A percentile compares a stretch with the other conserved stretches of the same genome.
Evolutionary conservation across 35 echinoderm and acorn worm species (phyloP).

Genomic region (Lytechinus variegatus): DNA sequence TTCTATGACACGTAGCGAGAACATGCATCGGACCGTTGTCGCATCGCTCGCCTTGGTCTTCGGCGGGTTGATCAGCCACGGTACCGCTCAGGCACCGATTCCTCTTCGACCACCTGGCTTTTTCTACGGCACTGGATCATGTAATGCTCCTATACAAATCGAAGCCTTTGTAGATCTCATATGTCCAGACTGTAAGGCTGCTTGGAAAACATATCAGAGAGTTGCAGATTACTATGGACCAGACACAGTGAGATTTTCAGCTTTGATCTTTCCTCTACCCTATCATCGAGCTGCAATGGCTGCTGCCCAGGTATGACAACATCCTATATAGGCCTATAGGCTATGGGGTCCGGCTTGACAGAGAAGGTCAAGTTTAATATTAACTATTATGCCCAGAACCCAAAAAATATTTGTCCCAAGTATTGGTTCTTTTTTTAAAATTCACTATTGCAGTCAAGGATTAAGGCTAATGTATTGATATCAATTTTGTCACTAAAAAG

Average conservation of each 20-base stretch:
- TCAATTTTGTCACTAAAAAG: no score
- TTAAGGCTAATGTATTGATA: no score
- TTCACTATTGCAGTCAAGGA: no score
- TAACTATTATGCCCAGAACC: no score
- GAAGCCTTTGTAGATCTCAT: conserved; percentile 49
- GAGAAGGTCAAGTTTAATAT: no score
- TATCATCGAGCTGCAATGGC: conserved; percentile 53
- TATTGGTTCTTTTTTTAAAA: no score
- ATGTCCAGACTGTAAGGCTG: conserved; percentile 34
- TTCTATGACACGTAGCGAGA: conserved; percentile 14
- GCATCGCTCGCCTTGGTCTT: conserved; percentile 27
- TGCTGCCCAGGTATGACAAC: not conserved
- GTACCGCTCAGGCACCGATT: conserved; percentile 39
- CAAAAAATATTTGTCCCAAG: no score
- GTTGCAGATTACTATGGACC: conserved; percentile 55
- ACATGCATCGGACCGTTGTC: conserved; percentile 25
- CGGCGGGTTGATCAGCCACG: not conserved
- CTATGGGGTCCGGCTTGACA: no score
- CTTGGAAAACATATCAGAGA: conserved; percentile 8
- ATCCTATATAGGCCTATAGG: no score
- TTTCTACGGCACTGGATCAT: not conserved
- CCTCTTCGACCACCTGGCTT: conserved; percentile 48
- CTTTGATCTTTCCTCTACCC: conserved; percentile 49
- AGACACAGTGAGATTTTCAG: conserved; percentile 45
- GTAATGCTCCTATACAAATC: conserved; percentile 14